Percentiles rank a stretch among this genome's conserved stretches.
Conservation (phyloP, 2,797 vertebrate species). For the Coreius guichenoti region DNA sequence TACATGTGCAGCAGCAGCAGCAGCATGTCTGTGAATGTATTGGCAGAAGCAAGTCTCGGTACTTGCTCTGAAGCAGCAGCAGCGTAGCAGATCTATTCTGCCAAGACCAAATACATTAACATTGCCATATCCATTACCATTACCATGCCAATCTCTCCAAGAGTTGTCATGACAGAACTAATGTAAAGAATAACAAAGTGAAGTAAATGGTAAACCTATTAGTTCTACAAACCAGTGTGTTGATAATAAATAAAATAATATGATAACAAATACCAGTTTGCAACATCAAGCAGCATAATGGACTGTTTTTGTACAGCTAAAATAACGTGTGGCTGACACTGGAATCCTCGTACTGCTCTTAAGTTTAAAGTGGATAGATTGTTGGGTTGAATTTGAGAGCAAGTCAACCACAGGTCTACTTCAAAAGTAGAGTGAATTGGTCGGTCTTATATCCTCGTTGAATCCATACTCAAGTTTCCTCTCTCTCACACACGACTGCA, state of each 20-base stretch:
- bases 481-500: conserved; percentile 8
- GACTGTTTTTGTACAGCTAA: not conserved
- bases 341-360: not conserved
- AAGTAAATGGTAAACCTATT: not conserved
- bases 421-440: not conserved
- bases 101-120: no score
- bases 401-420: not conserved
- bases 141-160: no score
- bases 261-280: not conserved
- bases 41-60: no score
- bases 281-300: not conserved
- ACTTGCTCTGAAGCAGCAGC: no score
- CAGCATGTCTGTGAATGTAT: no score
- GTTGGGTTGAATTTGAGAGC: conserved; percentile 11
- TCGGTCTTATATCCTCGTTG: not conserved
- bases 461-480: not conserved
- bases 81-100: no score
- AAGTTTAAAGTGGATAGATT: not conserved
- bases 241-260: not conserved
- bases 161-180: not conserved
- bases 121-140: no score
- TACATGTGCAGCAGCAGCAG: no score
- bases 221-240: no score
- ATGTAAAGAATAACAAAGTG: no score
- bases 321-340: not conserved